Conservation (phyloP, 2,797 vertebrate species). For the Tragelaphus eurycerus region DNA sequence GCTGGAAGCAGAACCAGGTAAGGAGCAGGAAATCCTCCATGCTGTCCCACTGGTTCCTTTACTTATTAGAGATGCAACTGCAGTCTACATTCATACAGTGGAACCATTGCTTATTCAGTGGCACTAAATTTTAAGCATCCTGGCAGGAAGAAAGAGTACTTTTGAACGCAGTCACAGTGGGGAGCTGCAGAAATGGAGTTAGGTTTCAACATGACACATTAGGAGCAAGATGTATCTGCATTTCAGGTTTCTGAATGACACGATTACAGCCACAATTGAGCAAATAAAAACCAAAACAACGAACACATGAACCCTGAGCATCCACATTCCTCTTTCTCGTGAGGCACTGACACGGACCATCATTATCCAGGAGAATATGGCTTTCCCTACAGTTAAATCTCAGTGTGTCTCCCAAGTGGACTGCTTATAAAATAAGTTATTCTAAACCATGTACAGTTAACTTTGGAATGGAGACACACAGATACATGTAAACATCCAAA, state of each 20-base stretch:
- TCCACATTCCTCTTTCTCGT: background rate
- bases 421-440: constrained; percentile 10
- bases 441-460: constrained; percentile 35
- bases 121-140: background rate
- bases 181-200: background rate
- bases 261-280: constrained; percentile 52
- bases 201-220: constrained; percentile 36
- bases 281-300: constrained; percentile 35
- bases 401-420: background rate
- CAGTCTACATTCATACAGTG: background rate
- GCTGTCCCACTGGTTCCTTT: background rate
- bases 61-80: background rate
- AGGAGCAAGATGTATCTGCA: constrained; percentile 34
- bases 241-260: constrained; percentile 34
- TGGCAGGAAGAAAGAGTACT: background rate
- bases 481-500: constrained; percentile 29
- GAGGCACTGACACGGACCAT: background rate
- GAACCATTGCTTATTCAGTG: background rate
- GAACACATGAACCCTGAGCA: constrained; percentile 20
- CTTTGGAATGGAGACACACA: constrained; percentile 29
- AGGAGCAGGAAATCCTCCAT: background rate
- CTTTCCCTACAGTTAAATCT: constrained; percentile 40
- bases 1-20: background rate
- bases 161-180: constrained; percentile 16
- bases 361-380: constrained; percentile 26